Evolutionary conservation across 2,888 invertebrate species (phyloP), one percentile per base, ranked within the genome.

Genomic region (Dioctria linearis): DNA sequence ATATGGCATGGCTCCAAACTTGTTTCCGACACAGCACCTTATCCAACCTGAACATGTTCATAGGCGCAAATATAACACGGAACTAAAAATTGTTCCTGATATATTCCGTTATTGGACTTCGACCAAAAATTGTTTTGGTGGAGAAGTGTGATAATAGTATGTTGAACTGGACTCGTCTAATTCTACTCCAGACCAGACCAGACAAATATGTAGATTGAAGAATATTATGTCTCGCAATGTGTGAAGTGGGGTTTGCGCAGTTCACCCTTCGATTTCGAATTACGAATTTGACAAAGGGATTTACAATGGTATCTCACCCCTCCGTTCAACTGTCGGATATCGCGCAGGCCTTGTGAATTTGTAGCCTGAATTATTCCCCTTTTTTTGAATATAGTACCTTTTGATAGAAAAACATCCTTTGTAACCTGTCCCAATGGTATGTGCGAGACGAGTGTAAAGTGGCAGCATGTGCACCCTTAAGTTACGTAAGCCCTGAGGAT

Each of bases 41-140:
- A 37, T 11, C 13, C n/a, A 46, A 4, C 51, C 57, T 43, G 57
- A 85, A 87, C 88, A 88, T 87, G 87, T 87, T 87, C 84, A 87
- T 87, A 86, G 86, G 87, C 87, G 87, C 86, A 87, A 87, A 85
- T 86, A 85, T 86, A 87, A 88, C 87, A 88, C 88, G 88, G 87
- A 87, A 88, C 88, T 88, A 86, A 88, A 85, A 79, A 85, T 86
- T 85, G 86, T 85, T 86, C 76, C 63, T 49, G 76, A 63, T 63
- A 63, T 49, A 76, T 76, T 76, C 76, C 46, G 63, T 63, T 39
- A 46, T 76, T 49, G 63, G 49, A 46, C 76, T 76, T 61, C 51
- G 25, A 37, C 13, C 76, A 46, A 76, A 76, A 73, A 49, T 63
- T 46, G 61, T 76, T 76, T 76, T 61, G 76, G 46, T 37, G 63